A percentile compares a stretch with the other conserved stretches of the same genome.
Conservation (phyloP, 2,113 vertebrate species). For the Callionymus lyra region DNA sequence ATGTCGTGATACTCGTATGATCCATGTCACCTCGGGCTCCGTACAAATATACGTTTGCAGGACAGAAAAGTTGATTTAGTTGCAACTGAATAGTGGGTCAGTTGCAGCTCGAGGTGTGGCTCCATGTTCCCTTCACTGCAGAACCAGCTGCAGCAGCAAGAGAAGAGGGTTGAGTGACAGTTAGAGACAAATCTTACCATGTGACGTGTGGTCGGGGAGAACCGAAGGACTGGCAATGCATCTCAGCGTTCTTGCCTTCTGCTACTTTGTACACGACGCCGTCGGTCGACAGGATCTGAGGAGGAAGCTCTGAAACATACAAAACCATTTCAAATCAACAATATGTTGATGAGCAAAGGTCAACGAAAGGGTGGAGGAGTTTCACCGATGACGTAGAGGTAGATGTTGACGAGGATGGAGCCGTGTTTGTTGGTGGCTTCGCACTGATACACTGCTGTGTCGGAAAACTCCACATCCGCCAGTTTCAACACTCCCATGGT, state of each 20-base stretch:
- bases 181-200: slow-evolving; percentile 60
- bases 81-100: too few relatives aligned
- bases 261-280: slow-evolving; percentile 55
- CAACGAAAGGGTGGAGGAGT: too few relatives aligned
- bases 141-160: too few relatives aligned
- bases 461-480: slow-evolving; percentile 46
- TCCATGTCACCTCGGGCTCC: too few relatives aligned
- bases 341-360: background rate
- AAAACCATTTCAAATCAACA: background rate
- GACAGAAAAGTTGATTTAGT: too few relatives aligned
- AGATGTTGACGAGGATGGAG: slow-evolving; percentile 69
- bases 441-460: slow-evolving; percentile 82
- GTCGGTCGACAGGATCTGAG: slow-evolving; percentile 74
- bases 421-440: slow-evolving; percentile 77
- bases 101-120: too few relatives aligned
- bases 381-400: slow-evolving; percentile 72
- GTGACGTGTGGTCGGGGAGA: slow-evolving; percentile 69
- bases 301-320: slow-evolving; percentile 67
- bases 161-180: too few relatives aligned
- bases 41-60: too few relatives aligned
- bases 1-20: too few relatives aligned
- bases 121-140: too few relatives aligned
- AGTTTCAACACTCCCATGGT: slow-evolving; percentile 56
- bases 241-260: slow-evolving; percentile 42
- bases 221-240: slow-evolving; percentile 75